phyloP scores from a whole-genome alignment of 1,140 invertebrate species.

The Lucilia sericata region DNA sequence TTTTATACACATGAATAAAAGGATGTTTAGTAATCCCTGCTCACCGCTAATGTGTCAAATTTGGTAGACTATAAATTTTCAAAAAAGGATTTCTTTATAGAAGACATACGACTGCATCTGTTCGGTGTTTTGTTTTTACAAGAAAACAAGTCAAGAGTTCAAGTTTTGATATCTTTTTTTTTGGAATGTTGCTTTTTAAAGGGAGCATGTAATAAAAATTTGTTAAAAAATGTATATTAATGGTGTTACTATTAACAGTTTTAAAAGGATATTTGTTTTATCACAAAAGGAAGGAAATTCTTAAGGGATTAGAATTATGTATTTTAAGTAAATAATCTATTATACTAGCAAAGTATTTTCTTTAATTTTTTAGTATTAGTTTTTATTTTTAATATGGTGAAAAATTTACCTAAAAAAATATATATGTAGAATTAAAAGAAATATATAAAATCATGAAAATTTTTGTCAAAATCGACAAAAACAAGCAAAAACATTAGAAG shows the following conservation, averaged over 20 bases:
- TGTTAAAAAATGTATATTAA: slow-evolving; percentile 31
- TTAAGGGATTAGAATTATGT: neutral
- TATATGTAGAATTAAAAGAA: too few relatives aligned
- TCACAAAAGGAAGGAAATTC: neutral
- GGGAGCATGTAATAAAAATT: slow-evolving; percentile 42
- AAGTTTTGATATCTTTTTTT: slow-evolving; percentile 16
- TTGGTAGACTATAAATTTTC: slow-evolving; percentile 27
- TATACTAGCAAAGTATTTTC: too few relatives aligned
- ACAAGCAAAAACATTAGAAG: too few relatives aligned
- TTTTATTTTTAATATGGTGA: too few relatives aligned
- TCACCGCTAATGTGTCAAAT: slow-evolving; percentile 36
- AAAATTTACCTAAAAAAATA: too few relatives aligned
- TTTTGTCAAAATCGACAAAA: too few relatives aligned
- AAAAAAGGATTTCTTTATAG: slow-evolving; percentile 29
- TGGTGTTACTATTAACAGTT: slow-evolving; percentile 47
- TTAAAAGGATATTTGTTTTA: slow-evolving; percentile 45
- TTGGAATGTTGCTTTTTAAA: neutral
- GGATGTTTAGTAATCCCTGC: slow-evolving; percentile 22
- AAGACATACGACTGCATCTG: slow-evolving; percentile 5
- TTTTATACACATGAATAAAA: neutral
- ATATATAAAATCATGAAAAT: too few relatives aligned
- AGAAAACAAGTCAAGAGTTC: slow-evolving; percentile 34
- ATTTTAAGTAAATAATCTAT: too few relatives aligned
- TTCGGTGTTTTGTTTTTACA: neutral
- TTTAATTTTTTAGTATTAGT: too few relatives aligned